phyloP scores from a whole-genome alignment of 92 coral and sea anemone species.

The Anthopleura xanthogrammica region DNA sequence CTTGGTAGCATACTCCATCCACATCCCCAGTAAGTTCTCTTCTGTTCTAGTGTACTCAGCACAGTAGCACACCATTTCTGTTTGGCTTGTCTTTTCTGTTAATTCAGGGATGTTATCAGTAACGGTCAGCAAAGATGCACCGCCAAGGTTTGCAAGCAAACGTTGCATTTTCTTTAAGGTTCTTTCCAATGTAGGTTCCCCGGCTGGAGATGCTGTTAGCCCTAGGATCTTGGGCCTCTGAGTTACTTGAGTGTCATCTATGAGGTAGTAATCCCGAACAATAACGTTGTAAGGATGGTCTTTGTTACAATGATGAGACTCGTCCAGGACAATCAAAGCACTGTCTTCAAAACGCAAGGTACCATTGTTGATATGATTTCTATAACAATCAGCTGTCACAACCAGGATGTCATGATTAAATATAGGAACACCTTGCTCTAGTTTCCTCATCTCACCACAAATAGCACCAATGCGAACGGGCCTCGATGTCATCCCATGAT shows the following conservation, averaged over 20 bases:
- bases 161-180: conserved; percentile 76
- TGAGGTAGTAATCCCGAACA: conserved; percentile 79
- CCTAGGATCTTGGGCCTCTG: conserved; percentile 88
- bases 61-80: conserved; percentile 58
- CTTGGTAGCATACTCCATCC: conserved; percentile 74
- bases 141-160: conserved; percentile 69
- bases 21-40: conserved; percentile 40
- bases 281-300: conserved; percentile 93
- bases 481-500: conserved; percentile 15
- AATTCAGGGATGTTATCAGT: conserved; percentile 50
- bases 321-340: conserved; percentile 79
- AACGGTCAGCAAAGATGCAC: conserved; percentile 69
- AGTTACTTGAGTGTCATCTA: conserved; percentile 35
- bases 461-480: conserved; percentile 86
- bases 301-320: conserved; percentile 85
- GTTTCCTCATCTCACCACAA: conserved; percentile 86
- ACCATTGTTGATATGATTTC: conserved; percentile 86
- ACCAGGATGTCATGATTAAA: conserved; percentile 86
- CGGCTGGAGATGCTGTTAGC: conserved; percentile 85
- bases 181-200: conserved; percentile 73
- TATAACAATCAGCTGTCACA: conserved; percentile 85
- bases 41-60: conserved; percentile 66
- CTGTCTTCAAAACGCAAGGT: conserved; percentile 86
- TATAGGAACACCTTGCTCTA: conserved; percentile 74
- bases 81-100: conserved; percentile 61